Evolutionary conservation across 2,113 vertebrate genomes (phyloP).

Genomic region (Desmodus rotundus): DNA sequence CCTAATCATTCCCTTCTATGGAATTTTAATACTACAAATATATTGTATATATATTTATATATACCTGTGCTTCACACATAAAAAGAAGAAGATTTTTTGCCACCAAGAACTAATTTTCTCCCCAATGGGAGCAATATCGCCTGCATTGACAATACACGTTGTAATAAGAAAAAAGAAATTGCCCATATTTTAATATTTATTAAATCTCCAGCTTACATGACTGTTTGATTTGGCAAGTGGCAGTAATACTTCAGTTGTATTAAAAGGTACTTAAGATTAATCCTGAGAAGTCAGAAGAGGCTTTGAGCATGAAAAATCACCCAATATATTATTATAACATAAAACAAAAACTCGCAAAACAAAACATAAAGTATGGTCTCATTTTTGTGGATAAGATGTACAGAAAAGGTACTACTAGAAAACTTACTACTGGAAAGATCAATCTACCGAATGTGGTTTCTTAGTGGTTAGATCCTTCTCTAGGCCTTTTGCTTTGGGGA

Average conservation of each 20-base stretch:
- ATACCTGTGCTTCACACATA: background rate
- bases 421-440: background rate
- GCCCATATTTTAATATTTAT: constrained; percentile 39
- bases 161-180: background rate
- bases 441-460: background rate
- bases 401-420: background rate
- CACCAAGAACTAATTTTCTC: constrained; percentile 22
- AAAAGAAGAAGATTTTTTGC: background rate
- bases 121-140: background rate
- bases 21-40: background rate
- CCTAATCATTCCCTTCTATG: background rate
- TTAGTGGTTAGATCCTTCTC: background rate
- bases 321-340: background rate
- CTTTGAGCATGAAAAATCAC: constrained; percentile 47
- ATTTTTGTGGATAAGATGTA: constrained; percentile 5
- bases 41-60: background rate
- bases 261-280: constrained; percentile 47
- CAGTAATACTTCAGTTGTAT: constrained; percentile 25
- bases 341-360: background rate
- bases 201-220: background rate
- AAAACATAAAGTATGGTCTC: background rate
- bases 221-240: constrained; percentile 33
- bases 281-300: constrained; percentile 36
- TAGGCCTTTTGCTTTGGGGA: background rate
- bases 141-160: background rate